These are phyloP conservation scores for Gadopsis bispinosus DNA, from an alignment of 2,797 vertebrate species.

Conservation along the genomic window DNA sequence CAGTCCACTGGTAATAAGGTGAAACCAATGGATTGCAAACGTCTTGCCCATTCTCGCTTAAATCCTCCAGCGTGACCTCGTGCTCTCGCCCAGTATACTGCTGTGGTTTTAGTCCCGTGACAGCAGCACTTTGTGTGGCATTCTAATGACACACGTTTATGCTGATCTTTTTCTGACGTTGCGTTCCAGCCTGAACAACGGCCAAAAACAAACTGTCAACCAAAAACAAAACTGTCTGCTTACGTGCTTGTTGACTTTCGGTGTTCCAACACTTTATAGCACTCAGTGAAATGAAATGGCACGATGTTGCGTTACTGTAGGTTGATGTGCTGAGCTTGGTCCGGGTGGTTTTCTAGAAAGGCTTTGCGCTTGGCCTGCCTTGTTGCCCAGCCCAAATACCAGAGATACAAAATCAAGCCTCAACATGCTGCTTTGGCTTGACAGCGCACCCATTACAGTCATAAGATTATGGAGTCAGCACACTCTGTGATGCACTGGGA, in stretches of 20 bases:
- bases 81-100: neutral
- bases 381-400: conserved; percentile 73
- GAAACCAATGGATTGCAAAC: conserved; percentile 25
- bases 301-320: neutral
- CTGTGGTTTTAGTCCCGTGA: neutral
- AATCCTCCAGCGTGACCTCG: neutral
- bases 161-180: neutral
- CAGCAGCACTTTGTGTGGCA: neutral
- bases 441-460: conserved; percentile 19
- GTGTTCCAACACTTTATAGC: neutral
- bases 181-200: conserved; percentile 1
- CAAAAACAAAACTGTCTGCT: neutral
- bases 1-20: neutral
- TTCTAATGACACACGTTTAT: neutral
- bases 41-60: neutral
- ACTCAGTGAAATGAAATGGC: conserved; percentile 1
- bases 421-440: conserved; percentile 43
- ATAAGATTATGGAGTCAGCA: neutral
- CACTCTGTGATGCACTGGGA: neutral
- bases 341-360: conserved; percentile 4
- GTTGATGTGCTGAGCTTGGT: conserved; percentile 30
- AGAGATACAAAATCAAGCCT: conserved; percentile 64
- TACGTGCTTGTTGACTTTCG: neutral
- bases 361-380: conserved; percentile 7
- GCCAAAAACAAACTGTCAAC: neutral